Percentiles rank a stretch among this genome's conserved stretches.
Conservation (phyloP, 2,797 vertebrate genomes). For the Platyrinchus mystaceus region DNA sequence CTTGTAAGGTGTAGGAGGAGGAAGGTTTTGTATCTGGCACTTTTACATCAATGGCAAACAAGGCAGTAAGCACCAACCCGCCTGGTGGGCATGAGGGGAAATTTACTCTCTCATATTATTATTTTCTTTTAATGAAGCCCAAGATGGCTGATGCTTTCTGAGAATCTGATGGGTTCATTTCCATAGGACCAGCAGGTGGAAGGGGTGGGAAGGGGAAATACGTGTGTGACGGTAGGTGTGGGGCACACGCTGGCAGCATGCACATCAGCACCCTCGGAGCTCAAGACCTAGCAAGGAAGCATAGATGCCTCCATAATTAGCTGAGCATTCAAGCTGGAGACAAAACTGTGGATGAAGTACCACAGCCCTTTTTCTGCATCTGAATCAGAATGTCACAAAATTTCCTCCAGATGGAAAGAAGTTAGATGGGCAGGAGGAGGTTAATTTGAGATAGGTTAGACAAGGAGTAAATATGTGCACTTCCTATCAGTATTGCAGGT, state of each 20-base stretch:
- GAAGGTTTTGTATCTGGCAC: neutral
- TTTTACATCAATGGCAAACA: rapidly evolving
- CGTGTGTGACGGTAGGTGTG: neutral
- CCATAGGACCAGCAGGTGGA: neutral
- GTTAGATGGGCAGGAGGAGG: neutral
- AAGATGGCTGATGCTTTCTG: neutral
- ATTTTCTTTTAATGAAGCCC: neutral
- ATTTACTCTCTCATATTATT: neutral
- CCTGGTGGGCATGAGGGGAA: neutral
- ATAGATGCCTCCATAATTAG: neutral
- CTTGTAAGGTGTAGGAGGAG: neutral
- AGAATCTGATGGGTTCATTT: neutral
- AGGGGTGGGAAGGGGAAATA: neutral
- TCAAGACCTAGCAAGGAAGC: neutral
- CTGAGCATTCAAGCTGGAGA: neutral
- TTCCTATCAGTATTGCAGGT: neutral
- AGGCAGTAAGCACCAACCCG: neutral
- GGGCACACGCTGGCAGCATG: neutral
- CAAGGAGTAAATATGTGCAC: neutral
- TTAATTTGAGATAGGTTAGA: neutral
- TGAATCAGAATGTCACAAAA: neutral
- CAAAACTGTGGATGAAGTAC: neutral
- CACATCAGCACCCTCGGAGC: neutral
- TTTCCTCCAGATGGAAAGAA: neutral
- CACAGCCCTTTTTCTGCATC: neutral